Conservation (phyloP, 1,140 invertebrate genomes). For the Drosophila persimilis region DNA sequence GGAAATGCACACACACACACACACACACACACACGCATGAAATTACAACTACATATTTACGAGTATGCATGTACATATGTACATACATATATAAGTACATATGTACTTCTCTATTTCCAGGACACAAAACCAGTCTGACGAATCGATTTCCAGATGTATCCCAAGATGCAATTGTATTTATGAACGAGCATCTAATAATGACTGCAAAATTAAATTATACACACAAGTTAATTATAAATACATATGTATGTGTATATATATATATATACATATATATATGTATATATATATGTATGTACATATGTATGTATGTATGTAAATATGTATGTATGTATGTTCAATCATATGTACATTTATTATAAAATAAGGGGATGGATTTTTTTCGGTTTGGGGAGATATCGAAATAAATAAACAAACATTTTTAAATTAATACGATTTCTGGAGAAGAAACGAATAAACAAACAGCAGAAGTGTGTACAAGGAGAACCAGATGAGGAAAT, state of each 20-base stretch:
- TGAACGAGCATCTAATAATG: neutral
- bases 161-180: neutral
- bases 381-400: neutral
- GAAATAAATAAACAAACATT: neutral
- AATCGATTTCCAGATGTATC: too few species aligned
- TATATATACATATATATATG: conserved; percentile 2
- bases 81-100: neutral
- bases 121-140: too few species aligned
- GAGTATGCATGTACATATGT: neutral
- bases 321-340: too few species aligned
- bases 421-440: conserved; percentile 8
- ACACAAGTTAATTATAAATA: neutral
- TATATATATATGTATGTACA: neutral
- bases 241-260: neutral
- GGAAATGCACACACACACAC: conserved; percentile 26
- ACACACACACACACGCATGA: neutral
- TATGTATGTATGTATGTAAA: conserved; percentile 12
- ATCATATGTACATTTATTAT: conserved; percentile 21
- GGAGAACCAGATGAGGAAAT: conserved; percentile 6
- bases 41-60: conserved; percentile 11
- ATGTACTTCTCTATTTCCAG: conserved; percentile 1
- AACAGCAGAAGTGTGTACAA: conserved; percentile 15
- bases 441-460: conserved; percentile 19
- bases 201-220: neutral
- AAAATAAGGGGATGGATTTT: conserved; percentile 18